Conservation (phyloP, 2,797 vertebrate genomes). For the Pseudochaenichthys georgianus region DNA sequence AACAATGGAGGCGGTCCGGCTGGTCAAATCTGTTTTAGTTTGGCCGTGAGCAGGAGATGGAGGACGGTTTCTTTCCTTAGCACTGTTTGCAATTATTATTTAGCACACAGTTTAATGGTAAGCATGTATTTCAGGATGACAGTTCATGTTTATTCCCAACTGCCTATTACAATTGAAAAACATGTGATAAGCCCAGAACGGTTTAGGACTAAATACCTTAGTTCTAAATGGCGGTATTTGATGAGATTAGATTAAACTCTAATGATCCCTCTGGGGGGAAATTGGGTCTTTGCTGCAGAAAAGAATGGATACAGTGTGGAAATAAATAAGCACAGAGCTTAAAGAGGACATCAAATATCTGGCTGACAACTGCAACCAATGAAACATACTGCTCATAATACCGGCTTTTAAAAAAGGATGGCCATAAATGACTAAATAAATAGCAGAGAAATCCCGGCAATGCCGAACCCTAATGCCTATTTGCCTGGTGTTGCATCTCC, state of each 20-base stretch:
- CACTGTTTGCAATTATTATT: slow-evolving; percentile 28
- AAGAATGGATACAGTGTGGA: slow-evolving; percentile 45
- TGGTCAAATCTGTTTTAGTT: slow-evolving; percentile 53
- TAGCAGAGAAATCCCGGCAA: neutral
- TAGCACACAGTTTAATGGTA: slow-evolving; percentile 16
- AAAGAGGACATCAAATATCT: slow-evolving; percentile 52
- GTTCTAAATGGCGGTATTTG: slow-evolving; percentile 61
- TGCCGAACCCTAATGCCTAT: neutral
- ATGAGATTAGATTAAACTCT: slow-evolving; percentile 70
- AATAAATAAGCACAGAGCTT: slow-evolving; percentile 49
- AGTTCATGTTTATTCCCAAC: slow-evolving; percentile 43
- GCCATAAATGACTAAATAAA: slow-evolving; percentile 16
- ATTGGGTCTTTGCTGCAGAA: slow-evolving; percentile 45
- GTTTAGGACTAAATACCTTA: slow-evolving; percentile 59
- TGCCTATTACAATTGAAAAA: slow-evolving; percentile 41
- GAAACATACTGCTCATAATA: slow-evolving; percentile 8
- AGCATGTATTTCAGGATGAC: neutral
- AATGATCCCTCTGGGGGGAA: slow-evolving; percentile 64
- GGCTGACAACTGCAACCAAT: slow-evolving; percentile 36
- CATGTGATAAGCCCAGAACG: slow-evolving; percentile 54
- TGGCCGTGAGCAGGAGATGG: slow-evolving; percentile 17
- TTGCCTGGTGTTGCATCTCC: neutral
- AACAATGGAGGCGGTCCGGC: slow-evolving; percentile 53
- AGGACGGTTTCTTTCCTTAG: neutral
- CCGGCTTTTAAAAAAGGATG: neutral